Evolutionary conservation across 1,140 invertebrate species (phyloP).

Genomic region (Caenorhabditis tropicalis): DNA sequence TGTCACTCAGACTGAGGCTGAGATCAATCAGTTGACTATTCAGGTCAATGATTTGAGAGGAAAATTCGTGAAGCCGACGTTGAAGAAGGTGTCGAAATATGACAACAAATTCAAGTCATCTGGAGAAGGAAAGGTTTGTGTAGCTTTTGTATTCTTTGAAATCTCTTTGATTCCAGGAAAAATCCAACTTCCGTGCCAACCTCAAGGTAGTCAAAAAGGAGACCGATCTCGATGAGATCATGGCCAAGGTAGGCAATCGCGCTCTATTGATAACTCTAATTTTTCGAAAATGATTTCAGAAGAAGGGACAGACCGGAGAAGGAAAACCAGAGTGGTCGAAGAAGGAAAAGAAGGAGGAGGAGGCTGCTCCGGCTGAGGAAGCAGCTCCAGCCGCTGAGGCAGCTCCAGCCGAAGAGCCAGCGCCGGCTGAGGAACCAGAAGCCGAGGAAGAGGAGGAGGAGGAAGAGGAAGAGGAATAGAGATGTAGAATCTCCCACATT

Average conservation of each 20-base stretch:
- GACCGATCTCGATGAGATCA: slow-evolving; percentile 55
- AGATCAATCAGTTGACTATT: slow-evolving; percentile 95
- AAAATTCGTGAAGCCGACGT: slow-evolving; percentile 97
- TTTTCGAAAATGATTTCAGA: too few species aligned
- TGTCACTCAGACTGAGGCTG: slow-evolving; percentile 76
- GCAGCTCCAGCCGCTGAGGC: slow-evolving; percentile 8
- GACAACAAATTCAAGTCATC: slow-evolving; percentile 82
- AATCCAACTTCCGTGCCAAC: slow-evolving; percentile 59
- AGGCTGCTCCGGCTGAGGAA: slow-evolving; percentile 49
- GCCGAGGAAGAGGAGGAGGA: slow-evolving; percentile 53
- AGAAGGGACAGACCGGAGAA: slow-evolving; percentile 52
- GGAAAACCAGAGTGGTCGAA: slow-evolving; percentile 60
- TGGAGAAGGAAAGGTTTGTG: slow-evolving; percentile 27
- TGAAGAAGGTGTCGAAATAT: slow-evolving; percentile 99
- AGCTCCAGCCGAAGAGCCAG: slow-evolving; percentile 4
- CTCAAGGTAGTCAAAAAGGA: slow-evolving; percentile 62
- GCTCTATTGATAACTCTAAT: neutral
- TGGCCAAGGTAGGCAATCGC: slow-evolving; percentile 50
- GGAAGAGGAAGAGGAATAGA: slow-evolving; percentile 47
- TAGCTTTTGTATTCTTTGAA: neutral
- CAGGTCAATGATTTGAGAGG: slow-evolving; percentile 98
- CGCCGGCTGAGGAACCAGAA: slow-evolving; percentile 44
- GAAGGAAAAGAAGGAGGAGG: slow-evolving; percentile 54
- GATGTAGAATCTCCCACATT: neutral
- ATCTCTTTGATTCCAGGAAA: slow-evolving; percentile 50